Base-by-base conservation (phyloP, 2,113 vertebrate species). In the Odocoileus hemionus region DNA sequence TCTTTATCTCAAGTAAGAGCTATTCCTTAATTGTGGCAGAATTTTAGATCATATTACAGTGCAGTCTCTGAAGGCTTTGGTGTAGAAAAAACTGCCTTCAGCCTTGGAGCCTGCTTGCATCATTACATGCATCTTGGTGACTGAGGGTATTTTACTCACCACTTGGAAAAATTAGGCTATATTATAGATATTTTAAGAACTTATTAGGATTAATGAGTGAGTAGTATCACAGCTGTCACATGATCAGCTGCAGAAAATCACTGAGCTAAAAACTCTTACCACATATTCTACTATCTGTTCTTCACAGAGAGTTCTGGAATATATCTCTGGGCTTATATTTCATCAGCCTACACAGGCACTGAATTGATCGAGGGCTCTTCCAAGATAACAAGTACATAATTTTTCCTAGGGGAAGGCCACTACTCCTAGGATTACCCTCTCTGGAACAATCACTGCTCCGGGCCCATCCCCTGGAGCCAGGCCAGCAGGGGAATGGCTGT, bases 391-490 rank as follows among this genome's bases (percentile, higher is more conserved):
- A 33, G 0, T 9, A 45, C 17, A 6, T 21, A 17, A 26, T n/a
- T 93, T 83, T 85, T 96, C 95, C 95, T 60, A 12, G 43, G 97
- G 94, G 97, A 95, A 67, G n/a, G 89, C 12, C 30, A 12, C 39
- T 7, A 5, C 50, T 87, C 54, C 74, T n/a, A 55, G 33, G 91
- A 89, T 5, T 57, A 84, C 78, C 17, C 52, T 79, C 91, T 94
- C 88, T 64, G 64, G 91, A 50, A 91, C 25, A 47, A 23, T 76
- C 6, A 2, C 45, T 36, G 64, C 57, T 87, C n/a, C 7, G 23
- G 21, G 55, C 25, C 88, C 16, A 30, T 30, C 58, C 64, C 79
- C 54, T 52, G 55, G 86, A 93, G 92, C 23, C 43, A 43, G 3
- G 89, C 61, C 55, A 60, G 30, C 4, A 30, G 55, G 90, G 86